These are phyloP conservation scores for Macquaria australasica DNA, from an alignment of 2,113 vertebrate genomes.

Conservation along the genomic window DNA sequence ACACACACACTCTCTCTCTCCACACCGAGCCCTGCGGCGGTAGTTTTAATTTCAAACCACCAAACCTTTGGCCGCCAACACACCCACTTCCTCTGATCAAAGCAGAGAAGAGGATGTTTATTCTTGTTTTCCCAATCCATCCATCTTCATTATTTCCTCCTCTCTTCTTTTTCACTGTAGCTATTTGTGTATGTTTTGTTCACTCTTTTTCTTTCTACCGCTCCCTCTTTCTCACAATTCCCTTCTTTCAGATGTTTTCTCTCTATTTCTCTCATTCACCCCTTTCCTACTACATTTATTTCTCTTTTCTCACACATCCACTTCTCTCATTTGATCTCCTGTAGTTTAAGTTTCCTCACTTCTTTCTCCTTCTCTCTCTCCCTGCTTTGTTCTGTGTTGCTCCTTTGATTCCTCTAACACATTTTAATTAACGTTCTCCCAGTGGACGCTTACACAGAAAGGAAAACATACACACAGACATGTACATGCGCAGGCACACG, in stretches of 20 bases:
- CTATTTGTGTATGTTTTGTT: constrained; percentile 20
- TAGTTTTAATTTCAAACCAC: constrained; percentile 65
- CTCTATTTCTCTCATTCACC: background rate
- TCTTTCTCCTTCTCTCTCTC: constrained; percentile 3
- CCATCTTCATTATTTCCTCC: constrained; percentile 52
- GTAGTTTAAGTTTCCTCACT: background rate
- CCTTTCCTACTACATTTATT: background rate
- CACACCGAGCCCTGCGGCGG: constrained; percentile 21
- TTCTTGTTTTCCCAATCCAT: constrained; percentile 34
- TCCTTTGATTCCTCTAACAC: constrained; percentile 60
- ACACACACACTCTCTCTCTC: background rate
- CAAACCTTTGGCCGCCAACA: constrained; percentile 41
- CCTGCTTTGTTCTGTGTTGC: constrained; percentile 49
- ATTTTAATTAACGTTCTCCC: constrained; percentile 77
- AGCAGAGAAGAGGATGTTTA: constrained; percentile 18
- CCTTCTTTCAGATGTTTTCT: background rate
- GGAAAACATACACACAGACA: constrained; percentile 51
- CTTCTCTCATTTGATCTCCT: constrained; percentile 2
- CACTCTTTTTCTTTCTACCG: background rate
- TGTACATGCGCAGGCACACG: constrained; percentile 13
- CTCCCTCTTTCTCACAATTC: background rate
- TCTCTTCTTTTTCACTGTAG: background rate
- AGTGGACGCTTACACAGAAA: constrained; percentile 36
- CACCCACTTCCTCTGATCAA: constrained; percentile 58
- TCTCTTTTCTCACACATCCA: background rate